These are phyloP conservation scores for Neodiprion pinetum DNA, from an alignment of 1,140 invertebrate species.

Conservation along the genomic window DNA sequence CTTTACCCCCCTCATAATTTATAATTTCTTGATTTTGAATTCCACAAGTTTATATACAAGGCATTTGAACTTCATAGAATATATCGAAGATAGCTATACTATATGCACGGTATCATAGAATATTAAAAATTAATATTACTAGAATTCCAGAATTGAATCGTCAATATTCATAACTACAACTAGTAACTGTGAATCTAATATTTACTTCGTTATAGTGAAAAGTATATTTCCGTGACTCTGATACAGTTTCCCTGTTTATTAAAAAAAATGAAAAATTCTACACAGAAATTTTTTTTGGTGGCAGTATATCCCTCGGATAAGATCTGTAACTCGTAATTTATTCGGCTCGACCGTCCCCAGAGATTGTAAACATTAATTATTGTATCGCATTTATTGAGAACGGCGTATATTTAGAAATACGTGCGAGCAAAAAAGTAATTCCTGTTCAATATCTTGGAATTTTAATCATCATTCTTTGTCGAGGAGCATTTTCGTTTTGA, in stretches of 20 bases:
- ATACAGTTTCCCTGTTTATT: neutral
- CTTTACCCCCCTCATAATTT: too few species aligned
- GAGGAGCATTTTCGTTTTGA: too few species aligned
- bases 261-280: neutral
- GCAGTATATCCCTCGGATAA: neutral
- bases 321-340: neutral
- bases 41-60: neutral
- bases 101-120: constrained; percentile 25
- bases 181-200: neutral
- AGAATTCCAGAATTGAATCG: constrained; percentile 1
- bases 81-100: constrained; percentile 18
- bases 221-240: neutral
- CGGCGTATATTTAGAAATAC: too few species aligned
- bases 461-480: too few species aligned
- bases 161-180: neutral
- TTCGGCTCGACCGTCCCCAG: neutral
- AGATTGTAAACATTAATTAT: neutral
- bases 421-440: too few species aligned
- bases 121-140: neutral
- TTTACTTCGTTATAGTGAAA: neutral
- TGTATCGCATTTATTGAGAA: neutral
- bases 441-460: too few species aligned
- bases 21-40: neutral
- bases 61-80: constrained; percentile 9
- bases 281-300: neutral